Percentiles rank a stretch among this genome's conserved stretches.
phyloP scores from a whole-genome alignment of 2,888 invertebrate species.

The Koerneria pararmatus region DNA sequence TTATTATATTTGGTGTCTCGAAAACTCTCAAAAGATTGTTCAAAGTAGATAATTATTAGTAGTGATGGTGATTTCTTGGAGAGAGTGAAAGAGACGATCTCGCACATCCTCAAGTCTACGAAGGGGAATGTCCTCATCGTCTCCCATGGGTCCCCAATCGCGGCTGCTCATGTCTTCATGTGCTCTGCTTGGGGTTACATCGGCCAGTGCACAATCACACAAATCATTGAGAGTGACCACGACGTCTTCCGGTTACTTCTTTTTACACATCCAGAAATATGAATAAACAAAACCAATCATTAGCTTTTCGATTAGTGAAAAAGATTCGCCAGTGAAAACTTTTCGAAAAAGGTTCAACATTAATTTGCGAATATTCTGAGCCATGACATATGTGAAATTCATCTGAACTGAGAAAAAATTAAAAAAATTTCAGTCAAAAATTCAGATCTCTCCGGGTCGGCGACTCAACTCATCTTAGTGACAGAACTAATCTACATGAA shows the following conservation, averaged over 20 bases:
- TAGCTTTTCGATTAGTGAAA: too few species aligned
- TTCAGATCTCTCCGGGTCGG: conserved; percentile 28
- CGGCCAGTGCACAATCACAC: conserved; percentile 45
- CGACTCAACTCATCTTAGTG: conserved; percentile 33
- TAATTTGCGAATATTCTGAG: too few species aligned
- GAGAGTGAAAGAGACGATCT: conserved; percentile 37
- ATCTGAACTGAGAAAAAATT: too few species aligned
- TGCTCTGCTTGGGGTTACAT: conserved; percentile 45
- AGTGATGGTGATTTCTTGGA: too few species aligned
- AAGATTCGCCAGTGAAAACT: too few species aligned
- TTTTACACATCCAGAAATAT: background rate
- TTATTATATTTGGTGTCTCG: too few species aligned
- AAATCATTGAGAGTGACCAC: background rate
- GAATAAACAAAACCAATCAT: background rate
- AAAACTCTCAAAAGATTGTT: too few species aligned
- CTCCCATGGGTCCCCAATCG: conserved; percentile 53
- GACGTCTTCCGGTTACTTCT: background rate
- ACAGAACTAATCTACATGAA: conserved; percentile 29
- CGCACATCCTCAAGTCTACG: conserved; percentile 35
- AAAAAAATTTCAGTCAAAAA: too few species aligned
- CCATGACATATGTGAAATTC: too few species aligned
- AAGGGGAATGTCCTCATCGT: conserved; percentile 26
- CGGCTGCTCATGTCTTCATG: conserved; percentile 44
- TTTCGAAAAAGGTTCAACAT: too few species aligned
- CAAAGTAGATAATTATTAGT: too few species aligned